Base-by-base conservation (phyloP, 2,888 invertebrate genomes). In the Drosophila macrospina region DNA sequence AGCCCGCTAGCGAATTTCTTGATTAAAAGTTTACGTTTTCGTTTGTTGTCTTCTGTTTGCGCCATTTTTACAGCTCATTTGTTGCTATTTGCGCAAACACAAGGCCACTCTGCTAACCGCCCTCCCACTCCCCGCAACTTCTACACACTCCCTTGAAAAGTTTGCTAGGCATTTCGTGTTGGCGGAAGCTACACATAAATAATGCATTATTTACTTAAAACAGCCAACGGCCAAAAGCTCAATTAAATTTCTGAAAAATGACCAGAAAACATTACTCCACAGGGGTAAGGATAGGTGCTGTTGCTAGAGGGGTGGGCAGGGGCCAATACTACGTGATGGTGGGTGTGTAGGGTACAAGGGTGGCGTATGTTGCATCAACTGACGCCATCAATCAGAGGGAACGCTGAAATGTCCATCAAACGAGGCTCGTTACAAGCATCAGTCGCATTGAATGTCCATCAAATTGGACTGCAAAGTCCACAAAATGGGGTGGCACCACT, bases 211-310 rank as follows among this genome's bases (percentile, higher is more conserved):
- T 78, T 73, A 76, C 76, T 69, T 78, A 70, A 71, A 85, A 79
- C 77, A 65, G 65, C 81, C 76, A 64, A 37, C 55, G 74, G 83
- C 45, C 55, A 79, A 79, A 83, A 77, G 81, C 74, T 80, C 86
- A 85, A 86, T 86, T 85, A 86, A 78, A 78, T 74, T 78, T 80
- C 66, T 81, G 81, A 84, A 86, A 83, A 84, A 86, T 81, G 52
- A 76, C 78, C 71, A 70, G n/a, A 54, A 55, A 66, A 56, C 28
- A 48, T 60, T 57, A 20, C 32, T 37, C 44, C 36, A 7, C 3
- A 30, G 16, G 4, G 0, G 37, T n/a, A 5, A n/a, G 20, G 10
- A 10, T 7, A 16, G 28, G 28, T 4, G 28, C 11, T 5, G 5
- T 41, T 2, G 20, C 20, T 15, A 8, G 42, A 2, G 39, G 24